Percentiles rank a stretch among this genome's conserved stretches.
Evolutionary conservation across 2,797 vertebrate genomes (phyloP).

Genomic region (Lithobates sylvaticus): DNA sequence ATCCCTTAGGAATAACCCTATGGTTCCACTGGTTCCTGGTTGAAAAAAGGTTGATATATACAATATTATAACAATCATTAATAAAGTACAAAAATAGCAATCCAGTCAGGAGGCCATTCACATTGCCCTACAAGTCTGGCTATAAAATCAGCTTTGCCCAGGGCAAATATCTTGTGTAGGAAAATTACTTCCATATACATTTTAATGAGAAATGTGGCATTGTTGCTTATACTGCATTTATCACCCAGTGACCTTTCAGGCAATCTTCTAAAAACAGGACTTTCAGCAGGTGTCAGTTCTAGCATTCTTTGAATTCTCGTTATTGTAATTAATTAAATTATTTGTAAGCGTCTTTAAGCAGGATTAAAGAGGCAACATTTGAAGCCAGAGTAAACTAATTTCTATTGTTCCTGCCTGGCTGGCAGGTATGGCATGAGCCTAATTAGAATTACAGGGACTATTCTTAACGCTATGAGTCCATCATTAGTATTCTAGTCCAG

Average conservation of each 20-base stretch:
- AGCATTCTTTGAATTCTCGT: slow-evolving; percentile 14
- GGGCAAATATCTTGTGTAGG: not conserved
- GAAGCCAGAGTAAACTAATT: slow-evolving; percentile 16
- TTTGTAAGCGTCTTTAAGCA: slow-evolving; percentile 16
- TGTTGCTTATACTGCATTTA: not conserved
- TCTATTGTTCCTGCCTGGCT: slow-evolving; percentile 13
- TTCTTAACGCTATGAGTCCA: not conserved
- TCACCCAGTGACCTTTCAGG: not conserved
- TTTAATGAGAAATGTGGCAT: not conserved
- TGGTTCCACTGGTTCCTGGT: too few relatives aligned
- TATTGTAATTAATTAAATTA: slow-evolving; percentile 44
- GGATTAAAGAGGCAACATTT: not conserved
- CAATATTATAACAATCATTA: too few relatives aligned
- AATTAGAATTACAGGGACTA: slow-evolving; percentile 43
- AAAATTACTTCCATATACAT: not conserved
- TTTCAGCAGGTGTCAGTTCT: slow-evolving; percentile 1
- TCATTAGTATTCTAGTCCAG: slow-evolving; percentile 26
- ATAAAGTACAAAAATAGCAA: not conserved
- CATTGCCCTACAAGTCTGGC: not conserved
- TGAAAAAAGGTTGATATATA: too few relatives aligned
- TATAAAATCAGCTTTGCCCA: not conserved
- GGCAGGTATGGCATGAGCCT: not conserved
- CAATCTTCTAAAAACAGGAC: not conserved
- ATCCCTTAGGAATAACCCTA: too few relatives aligned
- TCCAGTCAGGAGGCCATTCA: not conserved